Evolutionary conservation across 1,140 invertebrate genomes (phyloP), one percentile per base, ranked within the genome.

Genomic region (Aradophagus sp.): DNA sequence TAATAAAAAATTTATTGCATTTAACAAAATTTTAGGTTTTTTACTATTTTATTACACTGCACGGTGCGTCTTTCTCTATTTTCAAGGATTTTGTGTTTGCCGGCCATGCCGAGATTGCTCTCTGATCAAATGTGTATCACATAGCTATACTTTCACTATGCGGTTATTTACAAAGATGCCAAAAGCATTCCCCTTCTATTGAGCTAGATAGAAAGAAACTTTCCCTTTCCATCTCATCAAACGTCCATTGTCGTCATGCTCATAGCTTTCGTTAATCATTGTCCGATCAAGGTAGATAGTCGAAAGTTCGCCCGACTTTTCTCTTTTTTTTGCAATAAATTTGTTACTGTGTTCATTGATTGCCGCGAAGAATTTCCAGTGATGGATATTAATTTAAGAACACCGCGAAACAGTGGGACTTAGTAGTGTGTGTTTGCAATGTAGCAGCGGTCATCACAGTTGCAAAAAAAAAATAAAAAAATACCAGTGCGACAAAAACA

Each of bases 231-330:
- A 29, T 69, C 23, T 32, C 47, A 45, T 66, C 62, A 66, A 61
- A 62, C 34, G 26, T 47, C 53, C 38, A 42, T 27, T 23, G 26
- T 1, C 41, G 16, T 34, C 10, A 32, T 48, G 34, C 36, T 65
- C 55, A 34, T 69, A 65, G 65, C 65, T 69, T 74, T 74, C 65
- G 71, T 65, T 66, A 68, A 74, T 74, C 65, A 65, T 48, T 63
- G 61, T 50, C 34, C 55, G 45, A 74, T 74, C 53, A 62, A 52
- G 41, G 26, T 19, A 53, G 41, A 65, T 55, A 63, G 31, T 59
- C 23, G 35, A 19, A 56, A 66, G 14, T 42, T 5, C 15, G 12
- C 3, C 11, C 11, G 35, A 45, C 29, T 8, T 10, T 31, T 31
- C 29, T 31, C 23, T 11, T 5, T 17, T 23, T 52, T 52, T 31